phyloP scores from a whole-genome alignment of 2,888 invertebrate species.

The Oasisia sp. region DNA sequence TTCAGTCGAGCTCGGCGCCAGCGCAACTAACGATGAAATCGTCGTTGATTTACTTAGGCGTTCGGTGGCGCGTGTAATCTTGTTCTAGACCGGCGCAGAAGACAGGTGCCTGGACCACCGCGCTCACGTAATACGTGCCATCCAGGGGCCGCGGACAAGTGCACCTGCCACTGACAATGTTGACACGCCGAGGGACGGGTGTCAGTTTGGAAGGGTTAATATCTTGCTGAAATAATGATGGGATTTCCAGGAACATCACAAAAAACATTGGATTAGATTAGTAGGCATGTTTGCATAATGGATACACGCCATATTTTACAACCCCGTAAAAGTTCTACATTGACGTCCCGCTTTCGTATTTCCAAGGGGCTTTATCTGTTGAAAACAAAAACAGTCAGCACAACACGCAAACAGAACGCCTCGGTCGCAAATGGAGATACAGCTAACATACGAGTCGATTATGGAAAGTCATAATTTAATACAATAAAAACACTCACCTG shows the following conservation, averaged over 20 bases:
- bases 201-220: background rate
- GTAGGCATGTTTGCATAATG: background rate
- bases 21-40: background rate
- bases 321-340: too few species aligned
- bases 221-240: background rate
- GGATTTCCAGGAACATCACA: background rate
- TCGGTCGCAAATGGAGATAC: too few species aligned
- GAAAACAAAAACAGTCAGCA: too few species aligned
- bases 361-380: too few species aligned
- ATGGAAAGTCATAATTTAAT: background rate
- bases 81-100: background rate
- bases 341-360: too few species aligned
- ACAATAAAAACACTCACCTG: background rate
- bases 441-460: background rate
- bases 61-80: background rate
- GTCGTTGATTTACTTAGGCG: background rate
- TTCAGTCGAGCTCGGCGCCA: background rate
- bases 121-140: background rate
- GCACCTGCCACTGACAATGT: background rate
- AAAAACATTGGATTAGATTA: background rate
- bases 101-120: background rate
- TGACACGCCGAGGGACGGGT: background rate
- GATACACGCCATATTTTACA: too few species aligned
- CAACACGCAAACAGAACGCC: too few species aligned
- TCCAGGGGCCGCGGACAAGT: background rate